Percentiles rank a stretch among this genome's conserved stretches.
phyloP scores from a whole-genome alignment of 2,113 vertebrate species.

The Sula dactylatra region DNA sequence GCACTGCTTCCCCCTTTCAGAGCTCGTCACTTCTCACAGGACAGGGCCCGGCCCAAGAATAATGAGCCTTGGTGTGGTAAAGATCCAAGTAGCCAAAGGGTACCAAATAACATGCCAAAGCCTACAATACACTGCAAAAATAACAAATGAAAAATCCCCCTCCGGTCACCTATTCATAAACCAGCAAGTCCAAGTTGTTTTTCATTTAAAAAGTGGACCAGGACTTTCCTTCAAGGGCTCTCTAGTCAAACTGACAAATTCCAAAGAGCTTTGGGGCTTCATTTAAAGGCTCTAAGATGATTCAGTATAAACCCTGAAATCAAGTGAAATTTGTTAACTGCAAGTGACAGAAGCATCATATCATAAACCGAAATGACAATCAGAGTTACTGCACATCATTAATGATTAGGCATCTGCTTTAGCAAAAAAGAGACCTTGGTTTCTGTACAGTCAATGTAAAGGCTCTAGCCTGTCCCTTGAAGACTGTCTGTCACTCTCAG shows the following conservation, averaged over 20 bases:
- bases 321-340: background rate
- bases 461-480: background rate
- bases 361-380: background rate
- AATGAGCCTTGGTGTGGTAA: background rate
- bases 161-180: background rate
- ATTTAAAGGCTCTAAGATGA: background rate
- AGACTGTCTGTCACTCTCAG: background rate
- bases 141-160: background rate
- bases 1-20: background rate
- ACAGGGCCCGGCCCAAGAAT: background rate
- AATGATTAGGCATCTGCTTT: background rate
- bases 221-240: background rate
- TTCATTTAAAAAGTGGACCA: background rate
- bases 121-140: background rate
- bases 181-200: background rate
- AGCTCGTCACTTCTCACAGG: background rate
- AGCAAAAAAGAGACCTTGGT: background rate
- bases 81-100: background rate
- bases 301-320: background rate
- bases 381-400: background rate
- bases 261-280: background rate
- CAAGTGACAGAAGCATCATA: background rate
- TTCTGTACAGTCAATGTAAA: background rate
- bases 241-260: background rate
- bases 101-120: background rate